These are phyloP conservation scores for Alcedo atthis DNA, from an alignment of 2,797 vertebrate genomes.

Conservation along the genomic window DNA sequence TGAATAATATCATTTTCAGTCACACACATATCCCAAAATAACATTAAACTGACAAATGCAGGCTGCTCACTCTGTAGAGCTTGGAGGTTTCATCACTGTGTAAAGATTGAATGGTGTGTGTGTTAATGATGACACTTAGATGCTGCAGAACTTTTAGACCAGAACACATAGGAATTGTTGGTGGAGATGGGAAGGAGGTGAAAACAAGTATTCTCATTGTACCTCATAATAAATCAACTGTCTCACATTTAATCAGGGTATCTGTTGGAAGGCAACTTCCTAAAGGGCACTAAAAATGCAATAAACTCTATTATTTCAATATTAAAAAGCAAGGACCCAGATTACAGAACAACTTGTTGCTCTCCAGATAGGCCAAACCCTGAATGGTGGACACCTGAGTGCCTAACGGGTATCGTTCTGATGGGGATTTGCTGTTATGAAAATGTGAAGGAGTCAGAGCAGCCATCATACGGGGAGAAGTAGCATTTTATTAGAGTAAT, in stretches of 20 bases:
- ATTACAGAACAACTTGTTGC: not conserved
- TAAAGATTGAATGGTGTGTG: not conserved
- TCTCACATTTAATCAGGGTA: not conserved
- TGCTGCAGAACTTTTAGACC: not conserved
- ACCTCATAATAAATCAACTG: slow-evolving; percentile 33
- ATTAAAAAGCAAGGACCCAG: not conserved
- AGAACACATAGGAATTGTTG: not conserved
- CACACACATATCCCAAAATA: not conserved
- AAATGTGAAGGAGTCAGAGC: not conserved
- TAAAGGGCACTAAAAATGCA: not conserved
- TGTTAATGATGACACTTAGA: not conserved
- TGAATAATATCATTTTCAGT: not conserved
- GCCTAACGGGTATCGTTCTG: not conserved
- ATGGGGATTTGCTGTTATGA: not conserved
- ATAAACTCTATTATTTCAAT: not conserved
- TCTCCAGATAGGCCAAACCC: not conserved
- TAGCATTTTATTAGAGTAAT: not conserved
- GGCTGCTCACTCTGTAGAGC: not conserved
- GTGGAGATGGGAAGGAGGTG: not conserved
- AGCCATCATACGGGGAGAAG: not conserved
- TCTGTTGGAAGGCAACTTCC: not conserved
- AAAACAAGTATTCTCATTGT: slow-evolving; percentile 31
- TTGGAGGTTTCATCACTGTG: not conserved
- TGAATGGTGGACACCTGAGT: not conserved
- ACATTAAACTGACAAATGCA: not conserved